Evolutionary conservation across 2,888 invertebrate genomes (phyloP).

Genomic region (Leucophenga montana): DNA sequence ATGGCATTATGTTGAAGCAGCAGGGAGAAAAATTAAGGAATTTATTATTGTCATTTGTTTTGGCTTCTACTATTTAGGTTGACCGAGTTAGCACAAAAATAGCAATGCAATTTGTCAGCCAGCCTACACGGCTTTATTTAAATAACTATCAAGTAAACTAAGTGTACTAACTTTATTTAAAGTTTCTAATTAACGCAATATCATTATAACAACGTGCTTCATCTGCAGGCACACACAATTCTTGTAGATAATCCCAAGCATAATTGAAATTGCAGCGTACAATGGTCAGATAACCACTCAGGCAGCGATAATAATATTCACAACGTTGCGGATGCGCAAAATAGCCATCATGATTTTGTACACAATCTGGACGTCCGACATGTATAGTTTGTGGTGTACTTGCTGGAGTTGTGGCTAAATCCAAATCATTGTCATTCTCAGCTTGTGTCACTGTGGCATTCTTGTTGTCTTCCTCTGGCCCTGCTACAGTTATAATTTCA

Average conservation of each 20-base stretch:
- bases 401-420: constrained; percentile 43
- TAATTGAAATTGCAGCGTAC: constrained; percentile 59
- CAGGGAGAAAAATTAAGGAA: constrained; percentile 18
- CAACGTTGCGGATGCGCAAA: constrained; percentile 59
- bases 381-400: neutral
- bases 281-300: constrained; percentile 58
- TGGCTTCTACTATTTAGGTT: constrained; percentile 32
- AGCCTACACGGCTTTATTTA: too few species aligned
- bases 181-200: constrained; percentile 29
- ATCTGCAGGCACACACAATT: constrained; percentile 52
- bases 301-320: constrained; percentile 64
- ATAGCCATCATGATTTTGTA: constrained; percentile 38
- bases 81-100: constrained; percentile 12
- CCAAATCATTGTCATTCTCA: neutral
- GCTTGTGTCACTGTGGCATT: neutral
- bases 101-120: neutral
- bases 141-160: too few species aligned
- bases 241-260: constrained; percentile 58
- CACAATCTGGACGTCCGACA: constrained; percentile 28
- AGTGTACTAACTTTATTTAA: constrained; percentile 24
- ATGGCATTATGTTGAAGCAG: neutral
- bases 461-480: neutral
- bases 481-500: neutral
- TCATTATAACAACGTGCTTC: constrained; percentile 51
- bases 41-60: constrained; percentile 53